These are phyloP conservation scores for Saccostrea echinata DNA, from an alignment of 1,140 invertebrate species.

Conservation along the genomic window DNA sequence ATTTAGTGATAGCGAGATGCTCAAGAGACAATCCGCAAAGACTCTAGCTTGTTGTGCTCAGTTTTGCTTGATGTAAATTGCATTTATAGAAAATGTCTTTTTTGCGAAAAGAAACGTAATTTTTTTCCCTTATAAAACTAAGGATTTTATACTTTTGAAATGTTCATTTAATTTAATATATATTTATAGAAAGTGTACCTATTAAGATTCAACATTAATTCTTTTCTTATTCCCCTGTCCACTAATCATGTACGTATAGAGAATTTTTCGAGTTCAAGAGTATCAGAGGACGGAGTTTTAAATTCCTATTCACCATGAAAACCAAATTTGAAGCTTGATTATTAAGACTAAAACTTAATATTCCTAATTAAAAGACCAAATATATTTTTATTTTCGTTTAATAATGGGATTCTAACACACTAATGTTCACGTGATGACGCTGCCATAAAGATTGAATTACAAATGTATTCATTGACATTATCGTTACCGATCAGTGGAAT, in stretches of 20 bases:
- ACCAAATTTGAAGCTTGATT: neutral
- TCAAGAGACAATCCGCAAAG: too few relatives aligned
- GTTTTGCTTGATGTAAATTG: too few relatives aligned
- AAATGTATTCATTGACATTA: conserved; percentile 39
- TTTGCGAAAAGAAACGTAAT: too few relatives aligned
- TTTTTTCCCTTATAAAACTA: too few relatives aligned
- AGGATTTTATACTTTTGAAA: too few relatives aligned
- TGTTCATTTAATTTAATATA: too few relatives aligned
- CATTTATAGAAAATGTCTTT: too few relatives aligned
- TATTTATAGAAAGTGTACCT: too few relatives aligned
- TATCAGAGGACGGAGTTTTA: neutral
- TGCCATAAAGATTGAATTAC: conserved; percentile 36
- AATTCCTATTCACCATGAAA: neutral
- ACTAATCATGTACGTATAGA: neutral
- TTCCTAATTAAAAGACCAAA: conserved; percentile 21
- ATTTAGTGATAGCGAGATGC: too few relatives aligned
- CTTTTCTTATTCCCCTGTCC: neutral
- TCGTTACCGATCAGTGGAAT: conserved; percentile 1
- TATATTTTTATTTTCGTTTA: conserved; percentile 10
- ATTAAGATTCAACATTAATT: too few relatives aligned
- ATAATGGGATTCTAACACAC: neutral
- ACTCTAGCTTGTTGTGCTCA: too few relatives aligned
- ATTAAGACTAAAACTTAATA: neutral
- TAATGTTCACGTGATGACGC: conserved; percentile 25
- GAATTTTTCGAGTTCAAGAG: neutral